These are phyloP conservation scores for Picathartes gymnocephalus DNA, from an alignment of 2,113 vertebrate genomes.

Conservation along the genomic window DNA sequence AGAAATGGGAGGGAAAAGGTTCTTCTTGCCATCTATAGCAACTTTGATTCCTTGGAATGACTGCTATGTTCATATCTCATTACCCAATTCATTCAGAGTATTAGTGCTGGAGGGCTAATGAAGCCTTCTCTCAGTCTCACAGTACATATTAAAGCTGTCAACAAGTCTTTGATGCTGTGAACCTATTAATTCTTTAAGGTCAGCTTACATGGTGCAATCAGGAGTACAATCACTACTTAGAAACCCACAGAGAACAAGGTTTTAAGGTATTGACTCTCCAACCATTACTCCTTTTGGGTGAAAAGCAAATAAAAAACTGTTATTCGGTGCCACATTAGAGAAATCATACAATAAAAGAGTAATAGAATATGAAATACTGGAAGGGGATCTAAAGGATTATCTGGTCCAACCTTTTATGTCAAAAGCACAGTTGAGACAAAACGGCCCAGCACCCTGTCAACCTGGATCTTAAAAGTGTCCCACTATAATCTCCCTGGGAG, in stretches of 20 bases:
- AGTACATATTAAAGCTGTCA: slow-evolving; percentile 13
- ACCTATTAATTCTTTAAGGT: slow-evolving; percentile 59
- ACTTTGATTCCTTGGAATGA: not conserved
- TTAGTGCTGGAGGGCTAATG: slow-evolving; percentile 20
- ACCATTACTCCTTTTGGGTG: not conserved
- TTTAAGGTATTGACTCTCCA: not conserved
- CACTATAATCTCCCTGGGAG: not conserved
- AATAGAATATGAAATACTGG: not conserved
- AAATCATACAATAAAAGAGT: not conserved
- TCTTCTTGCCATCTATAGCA: not conserved
- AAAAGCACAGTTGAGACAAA: not conserved
- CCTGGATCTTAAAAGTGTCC: not conserved
- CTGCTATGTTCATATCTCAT: slow-evolving; percentile 33
- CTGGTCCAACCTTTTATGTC: not conserved
- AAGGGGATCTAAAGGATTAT: not conserved
- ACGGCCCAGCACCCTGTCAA: not conserved
- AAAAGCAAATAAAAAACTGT: not conserved
- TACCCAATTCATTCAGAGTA: slow-evolving; percentile 18
- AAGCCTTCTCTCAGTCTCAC: slow-evolving; percentile 17
- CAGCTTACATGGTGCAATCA: not conserved
- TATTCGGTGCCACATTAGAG: not conserved
- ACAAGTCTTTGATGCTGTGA: slow-evolving; percentile 38
- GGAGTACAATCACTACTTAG: not conserved
- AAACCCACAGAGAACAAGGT: not conserved
- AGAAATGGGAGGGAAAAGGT: not conserved